Evolutionary conservation across 1,140 invertebrate species (phyloP).

Genomic region (Drosophila busckii): DNA sequence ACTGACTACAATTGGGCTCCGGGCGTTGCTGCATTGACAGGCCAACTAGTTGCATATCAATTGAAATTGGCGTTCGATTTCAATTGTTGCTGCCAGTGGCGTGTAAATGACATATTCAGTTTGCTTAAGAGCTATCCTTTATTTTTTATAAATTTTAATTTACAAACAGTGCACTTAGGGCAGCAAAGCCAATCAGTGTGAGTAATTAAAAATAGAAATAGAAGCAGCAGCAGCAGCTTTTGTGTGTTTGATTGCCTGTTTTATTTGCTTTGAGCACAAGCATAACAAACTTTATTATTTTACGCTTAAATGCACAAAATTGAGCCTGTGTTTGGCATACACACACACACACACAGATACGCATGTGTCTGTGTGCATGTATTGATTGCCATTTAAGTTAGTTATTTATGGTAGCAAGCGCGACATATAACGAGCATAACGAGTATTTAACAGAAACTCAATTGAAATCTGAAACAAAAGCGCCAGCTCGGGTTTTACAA

Average conservation of each 20-base stretch:
- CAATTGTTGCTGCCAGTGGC: conserved; percentile 40
- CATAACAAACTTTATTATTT: conserved; percentile 30
- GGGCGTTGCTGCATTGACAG: conserved; percentile 55
- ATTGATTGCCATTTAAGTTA: conserved; percentile 71
- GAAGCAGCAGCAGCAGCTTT: conserved; percentile 3
- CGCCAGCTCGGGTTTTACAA: conserved; percentile 34
- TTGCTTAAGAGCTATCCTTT: conserved; percentile 10
- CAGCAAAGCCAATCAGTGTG: conserved; percentile 56
- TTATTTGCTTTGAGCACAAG: conserved; percentile 15
- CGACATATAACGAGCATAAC: conserved; percentile 53
- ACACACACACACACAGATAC: neutral
- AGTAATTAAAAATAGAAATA: conserved; percentile 41
- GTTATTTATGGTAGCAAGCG: conserved; percentile 42
- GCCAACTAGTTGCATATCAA: conserved; percentile 64
- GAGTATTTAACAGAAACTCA: conserved; percentile 63
- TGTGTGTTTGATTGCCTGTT: conserved; percentile 8
- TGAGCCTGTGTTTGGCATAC: neutral
- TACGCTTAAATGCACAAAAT: conserved; percentile 25
- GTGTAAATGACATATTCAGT: conserved; percentile 26
- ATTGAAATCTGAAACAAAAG: conserved; percentile 56
- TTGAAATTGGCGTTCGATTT: conserved; percentile 68
- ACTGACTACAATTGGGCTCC: conserved; percentile 59
- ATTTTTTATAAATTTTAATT: conserved; percentile 52
- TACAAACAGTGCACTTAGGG: conserved; percentile 58
- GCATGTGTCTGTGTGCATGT: neutral